A percentile compares a stretch with the other conserved stretches of the same genome.
Conservation (phyloP, 2,113 vertebrate genomes). For the Anolis carolinensis region DNA sequence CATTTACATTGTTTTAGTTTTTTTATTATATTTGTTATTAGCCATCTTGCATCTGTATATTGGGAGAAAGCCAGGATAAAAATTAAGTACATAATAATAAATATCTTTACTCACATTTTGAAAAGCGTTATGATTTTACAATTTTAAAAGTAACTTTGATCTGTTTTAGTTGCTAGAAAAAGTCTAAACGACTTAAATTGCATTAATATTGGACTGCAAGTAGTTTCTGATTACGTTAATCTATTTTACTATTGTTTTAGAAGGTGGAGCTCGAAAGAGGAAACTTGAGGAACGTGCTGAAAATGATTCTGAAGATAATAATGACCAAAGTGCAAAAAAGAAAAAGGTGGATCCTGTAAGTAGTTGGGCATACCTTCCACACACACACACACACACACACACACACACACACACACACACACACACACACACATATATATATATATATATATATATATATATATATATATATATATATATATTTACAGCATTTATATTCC, state of each 20-base stretch:
- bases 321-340: constrained; percentile 77
- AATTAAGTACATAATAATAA: too few relatives aligned
- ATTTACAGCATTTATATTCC: too few relatives aligned
- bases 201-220: not conserved
- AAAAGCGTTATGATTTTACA: not conserved
- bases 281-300: constrained; percentile 73
- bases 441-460: too few relatives aligned
- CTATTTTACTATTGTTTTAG: constrained; percentile 41
- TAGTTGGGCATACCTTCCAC: constrained; percentile 33
- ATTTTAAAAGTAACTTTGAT: not conserved
- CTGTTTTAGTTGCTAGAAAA: not conserved
- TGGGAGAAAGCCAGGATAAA: too few relatives aligned
- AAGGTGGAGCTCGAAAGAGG: constrained; percentile 78
- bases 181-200: not conserved
- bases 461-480: too few relatives aligned
- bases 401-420: too few relatives aligned
- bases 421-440: too few relatives aligned
- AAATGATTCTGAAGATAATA: constrained; percentile 58
- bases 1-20: too few relatives aligned
- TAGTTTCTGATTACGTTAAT: not conserved
- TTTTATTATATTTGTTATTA: too few relatives aligned
- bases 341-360: constrained; percentile 77
- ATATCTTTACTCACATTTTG: not conserved
- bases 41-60: too few relatives aligned
- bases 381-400: too few relatives aligned